phyloP scores from a whole-genome alignment of 2,797 vertebrate genomes.

The Sarcophilus harrisii region DNA sequence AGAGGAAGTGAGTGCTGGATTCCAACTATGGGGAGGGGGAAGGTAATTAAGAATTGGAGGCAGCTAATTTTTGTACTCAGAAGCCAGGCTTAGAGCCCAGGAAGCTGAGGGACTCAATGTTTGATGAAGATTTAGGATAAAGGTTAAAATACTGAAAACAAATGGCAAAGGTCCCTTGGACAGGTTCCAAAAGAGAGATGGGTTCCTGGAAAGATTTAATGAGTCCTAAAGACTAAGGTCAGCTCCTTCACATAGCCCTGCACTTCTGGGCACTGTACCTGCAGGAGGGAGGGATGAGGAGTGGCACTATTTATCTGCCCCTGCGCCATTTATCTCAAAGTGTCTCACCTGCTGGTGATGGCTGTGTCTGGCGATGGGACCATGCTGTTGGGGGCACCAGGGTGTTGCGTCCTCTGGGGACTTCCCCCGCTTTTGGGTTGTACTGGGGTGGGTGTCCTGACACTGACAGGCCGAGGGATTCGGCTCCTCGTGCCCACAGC shows the following conservation, averaged over 20 bases:
- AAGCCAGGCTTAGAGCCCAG: neutral
- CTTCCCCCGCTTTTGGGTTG: conserved; percentile 46
- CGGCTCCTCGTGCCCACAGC: conserved; percentile 86
- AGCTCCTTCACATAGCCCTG: neutral
- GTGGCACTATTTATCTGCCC: neutral
- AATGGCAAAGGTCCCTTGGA: neutral
- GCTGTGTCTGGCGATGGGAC: conserved; percentile 83
- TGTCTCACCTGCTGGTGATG: conserved; percentile 87
- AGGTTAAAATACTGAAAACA: neutral
- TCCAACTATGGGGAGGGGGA: neutral
- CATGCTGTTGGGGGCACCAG: conserved; percentile 45
- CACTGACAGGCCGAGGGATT: conserved; percentile 90
- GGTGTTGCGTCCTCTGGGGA: conserved; percentile 49
- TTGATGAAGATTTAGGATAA: neutral
- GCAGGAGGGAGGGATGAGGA: neutral
- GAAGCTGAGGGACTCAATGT: neutral
- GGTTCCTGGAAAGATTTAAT: neutral
- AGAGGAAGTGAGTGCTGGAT: neutral
- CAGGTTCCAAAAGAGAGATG: neutral
- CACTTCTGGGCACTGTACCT: neutral
- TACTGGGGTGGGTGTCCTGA: conserved; percentile 79
- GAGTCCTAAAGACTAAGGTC: neutral
- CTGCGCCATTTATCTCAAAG: neutral
- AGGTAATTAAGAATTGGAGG: neutral
- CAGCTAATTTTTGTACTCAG: neutral